These are phyloP conservation scores for Microtus montanus DNA, from an alignment of 2,113 vertebrate genomes.

Conservation along the genomic window DNA sequence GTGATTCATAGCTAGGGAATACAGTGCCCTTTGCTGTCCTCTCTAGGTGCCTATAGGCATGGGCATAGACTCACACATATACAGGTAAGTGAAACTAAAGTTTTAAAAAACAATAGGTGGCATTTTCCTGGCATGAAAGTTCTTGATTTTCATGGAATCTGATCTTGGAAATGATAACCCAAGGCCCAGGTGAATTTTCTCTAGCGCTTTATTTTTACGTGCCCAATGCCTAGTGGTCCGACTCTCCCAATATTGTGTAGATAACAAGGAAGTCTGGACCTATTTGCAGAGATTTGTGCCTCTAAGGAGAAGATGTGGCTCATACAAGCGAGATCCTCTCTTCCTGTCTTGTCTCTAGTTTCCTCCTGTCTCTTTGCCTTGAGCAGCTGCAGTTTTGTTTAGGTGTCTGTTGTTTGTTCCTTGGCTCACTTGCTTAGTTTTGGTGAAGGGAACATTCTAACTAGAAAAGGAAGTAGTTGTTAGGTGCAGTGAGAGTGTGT, in stretches of 20 bases:
- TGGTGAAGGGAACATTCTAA: not conserved
- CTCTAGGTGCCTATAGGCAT: too few species aligned
- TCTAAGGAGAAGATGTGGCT: not conserved
- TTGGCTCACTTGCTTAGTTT: not conserved
- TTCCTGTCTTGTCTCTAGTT: not conserved
- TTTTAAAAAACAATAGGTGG: not conserved
- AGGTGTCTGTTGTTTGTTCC: not conserved
- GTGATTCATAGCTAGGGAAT: too few species aligned
- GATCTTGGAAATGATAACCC: conserved; percentile 46
- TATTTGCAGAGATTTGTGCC: conserved; percentile 52
- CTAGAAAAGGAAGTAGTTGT: not conserved
- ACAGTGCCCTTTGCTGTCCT: too few species aligned
- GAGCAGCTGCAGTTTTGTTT: not conserved
- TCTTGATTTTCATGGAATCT: conserved; percentile 53
- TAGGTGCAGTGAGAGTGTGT: not conserved
- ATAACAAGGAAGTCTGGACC: conserved; percentile 49
- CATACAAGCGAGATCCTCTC: not conserved
- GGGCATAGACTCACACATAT: not conserved
- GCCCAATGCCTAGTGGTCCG: not conserved
- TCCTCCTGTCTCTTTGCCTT: not conserved
- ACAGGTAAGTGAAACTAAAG: not conserved
- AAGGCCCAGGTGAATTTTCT: conserved; percentile 27
- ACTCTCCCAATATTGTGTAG: not conserved
- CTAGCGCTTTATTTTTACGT: not conserved
- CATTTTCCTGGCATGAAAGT: not conserved